A percentile compares a stretch with the other conserved stretches of the same genome.
phyloP scores from a whole-genome alignment of 2,888 invertebrate genomes.

The Thymelicus lineola region DNA sequence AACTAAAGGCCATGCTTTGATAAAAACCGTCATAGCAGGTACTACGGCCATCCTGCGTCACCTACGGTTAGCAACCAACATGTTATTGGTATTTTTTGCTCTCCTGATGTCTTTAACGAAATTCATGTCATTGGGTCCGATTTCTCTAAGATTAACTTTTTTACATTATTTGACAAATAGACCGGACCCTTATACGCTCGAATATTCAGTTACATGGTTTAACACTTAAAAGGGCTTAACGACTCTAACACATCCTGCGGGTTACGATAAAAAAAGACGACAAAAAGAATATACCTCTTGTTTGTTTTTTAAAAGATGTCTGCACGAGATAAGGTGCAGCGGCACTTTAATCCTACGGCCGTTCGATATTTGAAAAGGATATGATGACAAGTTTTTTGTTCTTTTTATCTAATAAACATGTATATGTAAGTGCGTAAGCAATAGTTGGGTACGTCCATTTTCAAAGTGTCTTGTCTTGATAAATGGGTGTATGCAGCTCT shows the following conservation, averaged over 20 bases:
- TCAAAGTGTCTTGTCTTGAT: slow-evolving; percentile 38
- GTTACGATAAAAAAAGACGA: slow-evolving; percentile 80
- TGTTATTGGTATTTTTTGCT: slow-evolving; percentile 81
- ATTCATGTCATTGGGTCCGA: slow-evolving; percentile 83
- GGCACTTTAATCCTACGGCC: slow-evolving; percentile 83
- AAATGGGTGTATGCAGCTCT: slow-evolving; percentile 25
- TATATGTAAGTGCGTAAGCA: slow-evolving; percentile 64
- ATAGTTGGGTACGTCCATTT: slow-evolving; percentile 56
- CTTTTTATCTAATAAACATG: slow-evolving; percentile 74
- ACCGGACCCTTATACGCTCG: slow-evolving; percentile 81
- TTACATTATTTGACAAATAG: slow-evolving; percentile 84
- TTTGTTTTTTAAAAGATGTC: slow-evolving; percentile 86
- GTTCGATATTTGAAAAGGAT: slow-evolving; percentile 85
- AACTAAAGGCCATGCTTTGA: slow-evolving; percentile 65
- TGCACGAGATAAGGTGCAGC: slow-evolving; percentile 80
- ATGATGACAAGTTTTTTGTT: slow-evolving; percentile 82
- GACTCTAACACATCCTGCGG: slow-evolving; percentile 85
- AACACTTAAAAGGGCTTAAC: slow-evolving; percentile 86
- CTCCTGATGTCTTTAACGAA: slow-evolving; percentile 81
- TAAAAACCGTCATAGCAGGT: slow-evolving; percentile 63
- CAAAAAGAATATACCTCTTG: slow-evolving; percentile 82
- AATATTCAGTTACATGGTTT: slow-evolving; percentile 86
- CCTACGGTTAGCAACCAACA: slow-evolving; percentile 70
- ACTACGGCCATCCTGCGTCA: slow-evolving; percentile 55
- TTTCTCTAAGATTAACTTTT: slow-evolving; percentile 83